Evolutionary conservation across 2,888 invertebrate species (phyloP).

Genomic region (Caenorhabditis sp.): DNA sequence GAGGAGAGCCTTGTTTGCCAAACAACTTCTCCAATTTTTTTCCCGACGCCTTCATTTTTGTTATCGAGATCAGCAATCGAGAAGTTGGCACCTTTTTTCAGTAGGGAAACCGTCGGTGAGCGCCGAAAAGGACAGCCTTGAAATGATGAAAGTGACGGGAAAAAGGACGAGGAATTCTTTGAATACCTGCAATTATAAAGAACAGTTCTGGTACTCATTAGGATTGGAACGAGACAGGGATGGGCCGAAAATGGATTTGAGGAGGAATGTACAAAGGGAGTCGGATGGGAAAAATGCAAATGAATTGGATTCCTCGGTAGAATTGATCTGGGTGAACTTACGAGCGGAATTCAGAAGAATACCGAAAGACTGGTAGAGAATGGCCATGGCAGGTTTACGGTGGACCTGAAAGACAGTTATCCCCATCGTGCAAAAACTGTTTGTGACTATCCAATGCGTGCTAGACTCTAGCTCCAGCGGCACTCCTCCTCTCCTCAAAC

Average conservation of each 20-base stretch:
- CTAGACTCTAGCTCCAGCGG: background rate
- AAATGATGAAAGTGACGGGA: conserved; percentile 16
- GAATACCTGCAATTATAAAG: conserved; percentile 51
- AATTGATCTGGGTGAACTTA: background rate
- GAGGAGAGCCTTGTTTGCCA: conserved; percentile 21
- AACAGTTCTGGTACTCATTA: conserved; percentile 44
- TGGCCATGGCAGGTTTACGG: background rate
- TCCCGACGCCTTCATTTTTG: conserved; percentile 29
- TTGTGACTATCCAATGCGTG: background rate
- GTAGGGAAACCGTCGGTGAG: conserved; percentile 14
- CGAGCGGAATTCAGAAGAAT: background rate
- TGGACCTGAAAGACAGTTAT: too few species aligned
- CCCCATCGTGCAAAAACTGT: too few species aligned
- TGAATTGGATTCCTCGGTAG: background rate
- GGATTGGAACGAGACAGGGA: background rate
- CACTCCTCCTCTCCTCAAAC: background rate
- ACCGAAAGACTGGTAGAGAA: too few species aligned
- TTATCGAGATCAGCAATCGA: conserved; percentile 48
- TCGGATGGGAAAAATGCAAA: background rate
- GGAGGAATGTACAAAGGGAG: conserved; percentile 2
- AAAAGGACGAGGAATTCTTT: conserved; percentile 19
- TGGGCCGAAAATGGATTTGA: background rate
- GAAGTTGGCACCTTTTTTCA: conserved; percentile 28
- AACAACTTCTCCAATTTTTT: conserved; percentile 12
- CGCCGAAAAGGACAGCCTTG: conserved; percentile 36